phyloP scores from a whole-genome alignment of 2,888 invertebrate species.

The Choreutis nemorana region DNA sequence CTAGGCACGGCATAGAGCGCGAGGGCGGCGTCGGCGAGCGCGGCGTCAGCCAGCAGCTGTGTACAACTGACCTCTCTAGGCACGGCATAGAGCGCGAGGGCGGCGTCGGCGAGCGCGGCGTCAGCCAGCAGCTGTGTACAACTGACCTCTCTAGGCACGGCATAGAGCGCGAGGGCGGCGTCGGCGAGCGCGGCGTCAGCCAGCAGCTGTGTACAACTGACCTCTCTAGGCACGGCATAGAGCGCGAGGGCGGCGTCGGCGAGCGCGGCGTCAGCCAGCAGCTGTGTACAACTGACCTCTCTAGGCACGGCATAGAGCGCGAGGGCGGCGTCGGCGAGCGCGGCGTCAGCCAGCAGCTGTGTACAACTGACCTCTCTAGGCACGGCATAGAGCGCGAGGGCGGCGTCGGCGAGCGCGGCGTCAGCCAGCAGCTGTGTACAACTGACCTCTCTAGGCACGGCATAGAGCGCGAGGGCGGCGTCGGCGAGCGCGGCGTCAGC shows the following conservation, averaged over 20 bases:
- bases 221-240: neutral
- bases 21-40: neutral
- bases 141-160: neutral
- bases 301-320: neutral
- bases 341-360: neutral
- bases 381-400: slow-evolving; percentile 74
- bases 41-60: neutral
- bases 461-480: neutral
- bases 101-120: slow-evolving; percentile 80
- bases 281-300: neutral
- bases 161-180: neutral
- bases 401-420: slow-evolving; percentile 80
- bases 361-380: slow-evolving; percentile 72
- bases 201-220: too few species aligned
- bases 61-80: slow-evolving; percentile 72
- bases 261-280: neutral
- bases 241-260: neutral
- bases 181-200: neutral
- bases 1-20: neutral
- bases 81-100: slow-evolving; percentile 74
- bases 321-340: neutral
- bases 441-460: neutral
- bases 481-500: neutral
- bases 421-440: slow-evolving; percentile 74
- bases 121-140: slow-evolving; percentile 74